Evolutionary conservation across 2,888 invertebrate genomes (phyloP), one percentile per base, ranked within the genome.

Genomic region (Xylocampa areola): DNA sequence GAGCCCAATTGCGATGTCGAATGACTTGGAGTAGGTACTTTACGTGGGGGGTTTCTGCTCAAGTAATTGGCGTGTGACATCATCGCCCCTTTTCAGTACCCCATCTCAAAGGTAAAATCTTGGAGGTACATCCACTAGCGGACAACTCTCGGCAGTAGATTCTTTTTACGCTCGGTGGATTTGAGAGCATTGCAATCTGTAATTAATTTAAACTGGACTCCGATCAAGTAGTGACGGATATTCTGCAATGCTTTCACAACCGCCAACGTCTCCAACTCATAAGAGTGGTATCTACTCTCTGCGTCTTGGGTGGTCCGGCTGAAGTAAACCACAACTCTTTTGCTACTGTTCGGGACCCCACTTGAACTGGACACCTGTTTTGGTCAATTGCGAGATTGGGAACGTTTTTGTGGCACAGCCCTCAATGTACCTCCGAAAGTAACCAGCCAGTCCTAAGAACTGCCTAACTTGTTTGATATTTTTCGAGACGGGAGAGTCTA

Each of bases 171-270:
- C 45, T 21, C 29, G 71, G 29, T 74, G 1, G 5, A 1, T 25
- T 77, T 76, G 0, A 77, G 44, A 0, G 76, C 51, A 30, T 76
- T 80, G 10, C 80, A 80, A 21, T 21, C 21, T 3, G 21, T 21
- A 5, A 21, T 5, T 21, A 21, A 3, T 21, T 21, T 21, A 21
- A 21, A 21, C 3, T 21, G 21, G 3, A 4, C 5, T 3, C 21
- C 21, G 5, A 21, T 21, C 3, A 21, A 5, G 21, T 21, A 21
- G 3, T 21, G 21, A 21, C 21, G 21, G 21, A 21, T 4, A 21
- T 21, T 3, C 5, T 21, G 21, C 21, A 21, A 21, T 3, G 21
- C 21, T 5, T 21, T 21, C 3, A 21, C 21, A 4, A 21, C 21
- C 3, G 21, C 21, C 4, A 21, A 5, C 3, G 21, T 21, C 21